These are phyloP conservation scores for Octopus sinensis DNA, from an alignment of 1,140 invertebrate species.

Conservation along the genomic window DNA sequence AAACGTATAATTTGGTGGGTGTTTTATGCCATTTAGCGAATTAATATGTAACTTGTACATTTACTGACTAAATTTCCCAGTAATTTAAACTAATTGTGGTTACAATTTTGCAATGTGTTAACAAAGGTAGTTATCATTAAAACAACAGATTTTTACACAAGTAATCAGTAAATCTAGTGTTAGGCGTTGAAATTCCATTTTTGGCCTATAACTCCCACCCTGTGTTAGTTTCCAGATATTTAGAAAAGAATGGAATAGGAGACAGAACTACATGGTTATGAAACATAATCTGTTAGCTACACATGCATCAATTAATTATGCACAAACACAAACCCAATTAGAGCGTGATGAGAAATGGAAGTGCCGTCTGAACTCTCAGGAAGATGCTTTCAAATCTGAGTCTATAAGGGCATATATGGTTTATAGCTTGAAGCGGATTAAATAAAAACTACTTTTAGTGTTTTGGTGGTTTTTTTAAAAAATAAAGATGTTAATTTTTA, in stretches of 20 bases:
- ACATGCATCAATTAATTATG: not conserved
- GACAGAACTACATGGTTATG: not conserved
- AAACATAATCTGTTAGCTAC: no score
- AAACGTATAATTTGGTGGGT: no score
- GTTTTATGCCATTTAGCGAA: no score
- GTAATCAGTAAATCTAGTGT: not conserved
- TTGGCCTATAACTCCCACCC: not conserved
- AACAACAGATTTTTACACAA: no score
- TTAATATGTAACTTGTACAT: no score
- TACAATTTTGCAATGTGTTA: no score
- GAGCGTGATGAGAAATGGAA: not conserved
- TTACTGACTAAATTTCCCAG: no score
- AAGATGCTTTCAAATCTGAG: not conserved
- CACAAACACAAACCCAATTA: not conserved
- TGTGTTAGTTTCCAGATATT: not conserved
- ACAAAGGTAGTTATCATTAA: no score
- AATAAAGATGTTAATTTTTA: not conserved
- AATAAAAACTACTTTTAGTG: no score
- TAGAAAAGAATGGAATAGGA: not conserved
- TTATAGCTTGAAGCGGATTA: no score
- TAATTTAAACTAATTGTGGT: no score
- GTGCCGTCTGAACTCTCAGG: not conserved
- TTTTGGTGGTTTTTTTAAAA: not conserved
- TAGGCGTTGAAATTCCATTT: not conserved
- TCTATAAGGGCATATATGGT: no score